These are phyloP conservation scores for Myiozetetes cayanensis DNA, from an alignment of 2,113 vertebrate genomes.

Conservation along the genomic window DNA sequence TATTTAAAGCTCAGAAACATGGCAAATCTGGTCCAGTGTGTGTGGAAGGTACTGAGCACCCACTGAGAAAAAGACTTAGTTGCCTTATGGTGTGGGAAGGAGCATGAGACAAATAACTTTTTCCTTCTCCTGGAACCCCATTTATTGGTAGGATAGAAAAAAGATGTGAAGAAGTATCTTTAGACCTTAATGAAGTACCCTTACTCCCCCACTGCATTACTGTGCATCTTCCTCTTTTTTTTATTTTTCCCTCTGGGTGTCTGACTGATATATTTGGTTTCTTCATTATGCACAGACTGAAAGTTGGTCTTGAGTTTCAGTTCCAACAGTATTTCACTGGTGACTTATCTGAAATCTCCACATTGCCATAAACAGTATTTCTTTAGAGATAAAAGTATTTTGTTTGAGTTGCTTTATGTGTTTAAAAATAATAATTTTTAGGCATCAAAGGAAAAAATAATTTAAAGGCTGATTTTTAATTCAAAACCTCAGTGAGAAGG, in stretches of 20 bases:
- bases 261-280: not conserved
- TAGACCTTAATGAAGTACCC: not conserved
- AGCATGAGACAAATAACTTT: not conserved
- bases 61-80: not conserved
- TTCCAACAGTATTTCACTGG: not conserved
- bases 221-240: not conserved
- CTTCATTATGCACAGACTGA: not conserved
- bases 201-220: not conserved
- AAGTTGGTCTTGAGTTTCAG: not conserved
- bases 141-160: not conserved
- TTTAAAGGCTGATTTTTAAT: not conserved
- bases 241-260: not conserved
- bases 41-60: not conserved
- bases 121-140: not conserved
- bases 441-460: rapidly evolving
- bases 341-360: not conserved
- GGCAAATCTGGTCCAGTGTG: not conserved
- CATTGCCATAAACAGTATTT: not conserved
- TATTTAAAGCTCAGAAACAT: not conserved
- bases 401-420: not conserved
- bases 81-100: not conserved
- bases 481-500: not conserved
- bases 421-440: not conserved
- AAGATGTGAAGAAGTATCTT: not conserved
- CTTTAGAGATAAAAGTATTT: not conserved